Conservation (phyloP, 2,113 vertebrate genomes). For the Istiophorus platypterus region DNA sequence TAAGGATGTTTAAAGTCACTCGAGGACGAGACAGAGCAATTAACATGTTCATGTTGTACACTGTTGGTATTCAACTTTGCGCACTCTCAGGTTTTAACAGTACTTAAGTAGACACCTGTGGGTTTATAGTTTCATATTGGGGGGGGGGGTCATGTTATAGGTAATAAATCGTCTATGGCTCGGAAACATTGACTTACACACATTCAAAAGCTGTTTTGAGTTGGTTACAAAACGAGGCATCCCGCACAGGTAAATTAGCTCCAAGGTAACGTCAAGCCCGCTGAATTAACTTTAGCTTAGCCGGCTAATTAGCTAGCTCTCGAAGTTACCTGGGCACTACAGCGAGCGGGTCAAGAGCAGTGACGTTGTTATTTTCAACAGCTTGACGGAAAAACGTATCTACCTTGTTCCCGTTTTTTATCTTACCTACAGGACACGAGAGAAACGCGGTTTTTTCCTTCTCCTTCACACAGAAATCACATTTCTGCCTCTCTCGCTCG, state of each 20-base stretch:
- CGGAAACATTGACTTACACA: background rate
- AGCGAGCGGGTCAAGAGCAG: slow-evolving; percentile 10
- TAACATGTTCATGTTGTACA: background rate
- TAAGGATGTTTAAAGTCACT: background rate
- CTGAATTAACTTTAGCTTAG: slow-evolving; percentile 69
- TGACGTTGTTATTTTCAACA: background rate
- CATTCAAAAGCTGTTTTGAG: background rate
- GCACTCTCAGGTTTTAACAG: background rate
- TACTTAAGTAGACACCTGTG: slow-evolving; percentile 14
- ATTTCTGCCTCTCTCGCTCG: slow-evolving; percentile 55
- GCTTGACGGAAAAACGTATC: too few relatives aligned
- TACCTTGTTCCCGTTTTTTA: background rate
- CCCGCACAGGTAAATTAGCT: slow-evolving; percentile 3
- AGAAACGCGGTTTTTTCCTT: background rate
- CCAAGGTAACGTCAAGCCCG: slow-evolving; percentile 19
- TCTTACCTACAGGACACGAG: slow-evolving; percentile 52
- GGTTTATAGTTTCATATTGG: background rate
- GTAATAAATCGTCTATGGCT: background rate
- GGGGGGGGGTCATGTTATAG: background rate
- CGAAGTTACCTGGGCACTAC: slow-evolving; percentile 34
- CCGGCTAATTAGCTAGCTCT: slow-evolving; percentile 63
- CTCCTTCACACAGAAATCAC: slow-evolving; percentile 64
- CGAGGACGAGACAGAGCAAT: background rate
- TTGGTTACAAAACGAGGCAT: background rate
- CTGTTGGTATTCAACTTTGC: background rate